Base-by-base conservation (phyloP, 2,888 invertebrate species). In the Idaea aversata region DNA sequence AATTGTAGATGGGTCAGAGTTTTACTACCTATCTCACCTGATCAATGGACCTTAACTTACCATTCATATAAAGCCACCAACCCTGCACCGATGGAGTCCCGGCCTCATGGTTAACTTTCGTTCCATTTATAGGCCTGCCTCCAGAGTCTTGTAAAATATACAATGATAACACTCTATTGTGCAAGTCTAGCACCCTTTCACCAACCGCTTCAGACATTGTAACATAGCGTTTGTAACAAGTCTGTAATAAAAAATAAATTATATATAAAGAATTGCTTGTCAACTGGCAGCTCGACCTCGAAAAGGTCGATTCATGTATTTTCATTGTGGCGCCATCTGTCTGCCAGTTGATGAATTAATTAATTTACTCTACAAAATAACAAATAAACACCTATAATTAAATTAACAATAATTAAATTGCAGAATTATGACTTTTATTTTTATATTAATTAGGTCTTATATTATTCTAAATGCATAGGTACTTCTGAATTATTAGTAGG, bases 51-150 rank as follows among this genome's bases (percentile, higher is more conserved):
- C 13, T 47, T 7, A 10, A 63, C 77, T 69, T 79, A 95, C 96
- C 96, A 88, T 96, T 95, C 95, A 97, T 96, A 79, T 97, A 97
- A 34, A 97, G 93, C 96, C 97, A 97, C 97, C 97, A 97, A 94
- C 97, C 97, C 80, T 97, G 97, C 70, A 97, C 95, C 1, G 96
- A 95, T 59, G 96, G 97, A 4, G 97, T 96, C 4, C 97, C 97
- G 15, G 96, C 90, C 80, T 96, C 96, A 4, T 80, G 80, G 0
- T 95, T 95, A 0, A 90, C 88, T 6, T 71, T 75, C 2, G 79
- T 75, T 67, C 94, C 95, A 73, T 96, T 95, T 94, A 97, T 97
- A 70, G 96, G 94, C 57, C 97, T 89, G 0, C 96, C 96, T 38
- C 97, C 97, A 0, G 96, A 95, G 85, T 97, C 97, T 84, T 97